Percentiles rank a stretch among this genome's conserved stretches.
Conservation (phyloP, 1,140 invertebrate genomes). For the Solenopsis fugax region DNA sequence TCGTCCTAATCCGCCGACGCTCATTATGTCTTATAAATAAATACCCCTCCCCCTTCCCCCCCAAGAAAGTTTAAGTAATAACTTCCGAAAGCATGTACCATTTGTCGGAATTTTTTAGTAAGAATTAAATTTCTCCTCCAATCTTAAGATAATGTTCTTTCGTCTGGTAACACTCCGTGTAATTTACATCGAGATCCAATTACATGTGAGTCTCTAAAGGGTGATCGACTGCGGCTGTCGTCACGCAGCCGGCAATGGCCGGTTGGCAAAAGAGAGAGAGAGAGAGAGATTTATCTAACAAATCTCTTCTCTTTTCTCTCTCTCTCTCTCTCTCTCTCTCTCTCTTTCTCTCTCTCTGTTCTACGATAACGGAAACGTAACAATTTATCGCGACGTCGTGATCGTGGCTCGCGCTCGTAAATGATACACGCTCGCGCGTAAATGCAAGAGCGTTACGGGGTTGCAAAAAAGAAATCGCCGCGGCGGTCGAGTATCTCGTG, state of each 20-base stretch:
- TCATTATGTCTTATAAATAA: not conserved
- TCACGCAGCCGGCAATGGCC: conserved; percentile 1
- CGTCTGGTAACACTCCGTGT: not conserved
- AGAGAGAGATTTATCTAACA: conserved; percentile 23
- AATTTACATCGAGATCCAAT: conserved; percentile 36
- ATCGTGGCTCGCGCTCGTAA: conserved; percentile 42
- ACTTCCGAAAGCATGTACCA: not conserved
- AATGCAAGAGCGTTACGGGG: not conserved
- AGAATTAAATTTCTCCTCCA: not conserved
- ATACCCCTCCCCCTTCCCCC: too few relatives aligned
- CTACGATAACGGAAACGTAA: conserved; percentile 40
- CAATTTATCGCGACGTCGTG: conserved; percentile 24
- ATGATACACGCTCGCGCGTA: conserved; percentile 42
- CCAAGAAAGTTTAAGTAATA: not conserved
- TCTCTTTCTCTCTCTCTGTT: not conserved
- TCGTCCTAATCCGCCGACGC: conserved; percentile 3
- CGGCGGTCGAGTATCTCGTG: conserved; percentile 31
- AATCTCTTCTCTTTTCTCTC: not conserved
- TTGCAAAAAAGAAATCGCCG: conserved; percentile 21
- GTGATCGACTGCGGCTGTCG: conserved; percentile 39
- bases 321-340: not conserved
- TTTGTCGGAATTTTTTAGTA: conserved; percentile 23
- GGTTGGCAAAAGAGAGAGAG: not conserved
- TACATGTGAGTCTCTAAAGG: not conserved
- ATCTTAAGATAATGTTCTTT: not conserved